phyloP scores from a whole-genome alignment of 2,888 invertebrate species.

The Ochlodes sylvanus region DNA sequence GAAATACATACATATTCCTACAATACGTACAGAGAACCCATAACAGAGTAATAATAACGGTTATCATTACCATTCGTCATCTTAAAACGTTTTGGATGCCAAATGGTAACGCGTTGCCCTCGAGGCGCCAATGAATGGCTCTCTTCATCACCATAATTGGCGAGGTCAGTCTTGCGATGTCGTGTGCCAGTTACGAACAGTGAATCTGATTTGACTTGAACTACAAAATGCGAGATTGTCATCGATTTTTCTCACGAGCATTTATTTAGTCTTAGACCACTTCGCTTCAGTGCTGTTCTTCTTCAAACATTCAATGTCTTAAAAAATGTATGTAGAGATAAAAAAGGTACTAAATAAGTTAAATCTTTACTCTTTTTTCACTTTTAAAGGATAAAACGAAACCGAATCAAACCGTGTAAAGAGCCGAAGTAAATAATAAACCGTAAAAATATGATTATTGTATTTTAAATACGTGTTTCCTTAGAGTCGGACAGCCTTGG shows the following conservation, averaged over 20 bases:
- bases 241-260: background rate
- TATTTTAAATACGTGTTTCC: too few species aligned
- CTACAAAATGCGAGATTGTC: background rate
- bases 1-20: too few species aligned
- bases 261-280: background rate
- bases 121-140: slow-evolving; percentile 5
- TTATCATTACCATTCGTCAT: slow-evolving; percentile 4
- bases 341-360: too few species aligned
- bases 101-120: background rate
- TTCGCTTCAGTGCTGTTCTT: background rate
- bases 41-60: background rate
- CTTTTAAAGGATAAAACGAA: too few species aligned
- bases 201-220: slow-evolving; percentile 2
- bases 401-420: too few species aligned
- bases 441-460: too few species aligned
- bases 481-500: too few species aligned
- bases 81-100: background rate
- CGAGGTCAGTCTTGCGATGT: slow-evolving; percentile 8
- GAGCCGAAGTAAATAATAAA: too few species aligned
- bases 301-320: too few species aligned
- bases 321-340: too few species aligned
- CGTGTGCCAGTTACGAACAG: background rate
- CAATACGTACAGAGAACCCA: background rate
- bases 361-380: too few species aligned
- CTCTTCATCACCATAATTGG: slow-evolving; percentile 10